Percentiles rank a stretch among this genome's conserved stretches.
Evolutionary conservation across 2,113 vertebrate genomes (phyloP).

Genomic region (Phoxinus phoxinus): DNA sequence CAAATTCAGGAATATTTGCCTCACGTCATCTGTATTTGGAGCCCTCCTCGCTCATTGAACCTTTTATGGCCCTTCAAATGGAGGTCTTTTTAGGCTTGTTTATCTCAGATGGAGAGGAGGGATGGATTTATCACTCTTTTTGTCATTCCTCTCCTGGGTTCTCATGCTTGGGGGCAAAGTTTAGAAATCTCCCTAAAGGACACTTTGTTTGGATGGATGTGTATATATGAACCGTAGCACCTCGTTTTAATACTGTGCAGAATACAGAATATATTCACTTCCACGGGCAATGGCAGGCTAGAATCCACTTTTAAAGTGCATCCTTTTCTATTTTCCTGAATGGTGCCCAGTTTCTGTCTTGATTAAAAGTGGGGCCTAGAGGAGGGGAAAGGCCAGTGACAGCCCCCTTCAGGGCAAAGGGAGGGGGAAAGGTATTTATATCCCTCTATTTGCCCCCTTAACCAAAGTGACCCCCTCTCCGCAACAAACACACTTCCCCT

Average conservation of each 20-base stretch:
- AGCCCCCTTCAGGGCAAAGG: constrained; percentile 29
- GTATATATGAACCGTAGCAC: neutral
- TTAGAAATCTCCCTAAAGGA: neutral
- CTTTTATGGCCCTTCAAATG: constrained; percentile 16
- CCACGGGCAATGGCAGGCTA: neutral
- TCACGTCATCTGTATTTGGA: neutral
- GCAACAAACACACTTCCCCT: constrained; percentile 23
- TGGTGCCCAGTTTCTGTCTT: neutral
- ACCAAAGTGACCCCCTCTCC: constrained; percentile 27
- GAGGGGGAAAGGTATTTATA: constrained; percentile 51
- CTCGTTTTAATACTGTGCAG: neutral
- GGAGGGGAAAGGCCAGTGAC: constrained; percentile 12
- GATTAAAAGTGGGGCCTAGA: constrained; percentile 1
- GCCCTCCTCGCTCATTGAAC: constrained; percentile 2
- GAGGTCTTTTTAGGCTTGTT: constrained; percentile 24
- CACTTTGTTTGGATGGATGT: too few species aligned
- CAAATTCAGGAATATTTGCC: constrained; percentile 9
- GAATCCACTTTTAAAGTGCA: neutral
- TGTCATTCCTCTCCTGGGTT: constrained; percentile 8
- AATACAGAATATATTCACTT: neutral
- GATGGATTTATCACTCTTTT: constrained; percentile 17
- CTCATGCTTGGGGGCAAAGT: constrained; percentile 11
- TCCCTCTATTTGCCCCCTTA: constrained; percentile 31
- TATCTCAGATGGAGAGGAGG: constrained; percentile 23
- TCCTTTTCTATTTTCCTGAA: neutral